These are phyloP conservation scores for Lasioglossum leucozonium DNA, from an alignment of 2,888 invertebrate species.

Conservation along the genomic window DNA sequence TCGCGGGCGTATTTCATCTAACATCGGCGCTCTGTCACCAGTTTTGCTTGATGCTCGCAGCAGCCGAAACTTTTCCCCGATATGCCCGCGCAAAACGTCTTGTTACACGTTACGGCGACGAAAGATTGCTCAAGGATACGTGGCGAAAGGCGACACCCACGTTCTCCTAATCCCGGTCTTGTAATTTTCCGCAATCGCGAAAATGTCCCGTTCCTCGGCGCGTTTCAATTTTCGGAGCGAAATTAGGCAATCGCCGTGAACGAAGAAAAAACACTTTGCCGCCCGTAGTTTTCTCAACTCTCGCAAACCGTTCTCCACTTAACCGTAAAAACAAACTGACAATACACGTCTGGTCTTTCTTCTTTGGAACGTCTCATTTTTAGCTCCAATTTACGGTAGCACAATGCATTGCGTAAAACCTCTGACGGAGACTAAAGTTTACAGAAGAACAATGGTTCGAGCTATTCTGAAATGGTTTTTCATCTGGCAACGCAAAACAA, in stretches of 20 bases:
- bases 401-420: too few relatives aligned
- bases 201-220: neutral
- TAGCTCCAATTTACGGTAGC: neutral
- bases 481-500: neutral
- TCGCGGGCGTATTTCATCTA: constrained; percentile 65
- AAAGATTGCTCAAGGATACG: constrained; percentile 54
- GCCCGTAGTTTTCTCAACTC: neutral
- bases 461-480: too few relatives aligned
- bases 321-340: neutral
- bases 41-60: constrained; percentile 45
- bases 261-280: neutral
- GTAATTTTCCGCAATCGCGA: constrained; percentile 47
- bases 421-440: too few relatives aligned
- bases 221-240: neutral
- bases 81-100: constrained; percentile 41
- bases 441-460: too few relatives aligned
- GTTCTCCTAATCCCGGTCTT: constrained; percentile 49
- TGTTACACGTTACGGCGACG: constrained; percentile 38
- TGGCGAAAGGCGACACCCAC: constrained; percentile 48
- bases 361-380: neutral
- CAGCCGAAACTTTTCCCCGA: constrained; percentile 63
- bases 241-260: neutral
- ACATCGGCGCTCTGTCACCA: constrained; percentile 52
- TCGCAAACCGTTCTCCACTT: neutral
- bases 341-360: neutral